Evolutionary conservation across 92 coral and sea anemone genomes (phyloP), one percentile per base, ranked within the genome.

Genomic region (Palythoa caribaeorum): DNA sequence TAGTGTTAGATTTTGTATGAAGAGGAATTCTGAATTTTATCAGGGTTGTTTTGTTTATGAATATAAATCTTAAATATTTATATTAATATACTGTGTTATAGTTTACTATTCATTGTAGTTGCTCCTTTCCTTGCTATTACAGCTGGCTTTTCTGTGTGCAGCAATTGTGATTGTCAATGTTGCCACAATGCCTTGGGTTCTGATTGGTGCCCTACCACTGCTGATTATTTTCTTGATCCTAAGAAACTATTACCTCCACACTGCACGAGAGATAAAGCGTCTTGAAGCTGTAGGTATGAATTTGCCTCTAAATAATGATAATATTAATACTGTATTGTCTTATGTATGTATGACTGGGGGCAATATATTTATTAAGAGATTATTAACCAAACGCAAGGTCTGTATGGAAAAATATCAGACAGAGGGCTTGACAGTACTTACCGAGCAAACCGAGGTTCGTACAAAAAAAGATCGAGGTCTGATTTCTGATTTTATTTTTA

Each of bases 161-260:
- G 94, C 98, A 6, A 89, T 92, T 11, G 94, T 96, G 86, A 77
- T 92, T 47, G 92, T 96, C 14, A 94, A 94, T 83, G 93, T 90
- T 17, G 78, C 79, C 48, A 87, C 94, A 6, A 81, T 88, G 77
- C 98, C 98, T 2, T 96, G 94, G 94, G 90, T 96, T 63, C 80
- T 95, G 37, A 77, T 96, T 38, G 96, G 96, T 17, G 65, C 92
- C 20, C 84, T 93, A 1, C 98, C 98, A 4, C 87, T 96, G 36
- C 75, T 89, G 68, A 63, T 93, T n/a, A 77, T 92, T n/a, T 96
- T 96, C 87, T 69, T 88, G 65, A 92, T 87, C 71, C 68, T 93
- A 38, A 92, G 98, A 73, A 93, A 92, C 91, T 96, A 96, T 63
- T 94, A 94, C 83, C 93, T 96, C 10, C 95, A 96, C 88, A 96